These are phyloP conservation scores for Leontopithecus rosalia DNA, from an alignment of 2,797 vertebrate genomes.

Conservation along the genomic window DNA sequence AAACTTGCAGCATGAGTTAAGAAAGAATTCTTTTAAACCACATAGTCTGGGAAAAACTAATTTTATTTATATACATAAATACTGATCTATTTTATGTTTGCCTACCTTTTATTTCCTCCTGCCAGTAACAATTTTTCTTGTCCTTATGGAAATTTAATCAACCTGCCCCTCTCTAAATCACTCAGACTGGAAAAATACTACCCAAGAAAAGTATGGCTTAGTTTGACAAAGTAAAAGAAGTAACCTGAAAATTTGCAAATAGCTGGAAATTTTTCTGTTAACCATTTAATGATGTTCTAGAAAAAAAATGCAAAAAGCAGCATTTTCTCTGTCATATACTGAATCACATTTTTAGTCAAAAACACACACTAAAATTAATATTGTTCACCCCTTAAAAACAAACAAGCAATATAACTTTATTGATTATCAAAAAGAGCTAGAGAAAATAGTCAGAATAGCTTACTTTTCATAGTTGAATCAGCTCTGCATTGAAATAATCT, in stretches of 20 bases:
- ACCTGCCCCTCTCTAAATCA: background rate
- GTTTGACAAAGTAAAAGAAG: background rate
- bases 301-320: background rate
- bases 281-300: background rate
- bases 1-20: background rate
- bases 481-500: slow-evolving; percentile 1
- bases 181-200: background rate
- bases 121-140: background rate
- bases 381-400: background rate
- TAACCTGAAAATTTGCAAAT: background rate
- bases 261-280: background rate
- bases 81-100: background rate
- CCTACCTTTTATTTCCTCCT: background rate
- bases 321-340: slow-evolving; percentile 20
- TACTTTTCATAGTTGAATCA: slow-evolving; percentile 42
- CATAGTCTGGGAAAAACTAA: background rate
- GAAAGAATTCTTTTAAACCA: background rate
- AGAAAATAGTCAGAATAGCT: background rate
- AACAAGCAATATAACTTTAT: background rate
- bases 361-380: background rate
- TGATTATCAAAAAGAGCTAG: background rate
- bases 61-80: background rate
- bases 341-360: slow-evolving; percentile 33
- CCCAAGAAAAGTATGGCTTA: background rate
- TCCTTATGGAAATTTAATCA: background rate